Percentiles rank a stretch among this genome's conserved stretches.
These are phyloP conservation scores for Sorex araneus DNA, from an alignment of 2,113 vertebrate species.

Conservation along the genomic window DNA sequence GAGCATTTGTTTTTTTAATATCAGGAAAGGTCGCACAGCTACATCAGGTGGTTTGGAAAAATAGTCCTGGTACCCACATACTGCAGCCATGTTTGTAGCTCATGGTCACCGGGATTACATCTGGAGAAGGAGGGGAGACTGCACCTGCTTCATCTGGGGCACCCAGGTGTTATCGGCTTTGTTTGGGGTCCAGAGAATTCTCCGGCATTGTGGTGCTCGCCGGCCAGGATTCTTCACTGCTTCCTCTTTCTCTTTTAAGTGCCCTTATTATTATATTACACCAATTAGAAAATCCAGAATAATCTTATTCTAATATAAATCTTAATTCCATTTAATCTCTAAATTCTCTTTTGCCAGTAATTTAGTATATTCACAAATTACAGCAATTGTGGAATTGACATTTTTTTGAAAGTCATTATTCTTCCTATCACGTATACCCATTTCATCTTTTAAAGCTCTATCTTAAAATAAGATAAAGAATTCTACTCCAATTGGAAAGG, in stretches of 20 bases:
- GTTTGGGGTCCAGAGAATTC: too few relatives aligned
- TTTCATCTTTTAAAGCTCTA: neutral
- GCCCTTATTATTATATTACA: neutral
- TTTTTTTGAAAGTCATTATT: conserved; percentile 25
- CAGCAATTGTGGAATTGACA: neutral
- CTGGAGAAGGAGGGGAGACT: too few relatives aligned
- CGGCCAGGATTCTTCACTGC: too few relatives aligned
- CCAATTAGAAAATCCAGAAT: neutral
- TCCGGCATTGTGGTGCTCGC: too few relatives aligned
- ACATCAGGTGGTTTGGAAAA: too few relatives aligned
- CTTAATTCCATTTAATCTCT: neutral
- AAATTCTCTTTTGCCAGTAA: conserved; percentile 8
- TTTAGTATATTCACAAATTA: conserved; percentile 16
- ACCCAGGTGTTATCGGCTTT: too few relatives aligned
- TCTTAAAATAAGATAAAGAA: neutral
- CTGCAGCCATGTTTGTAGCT: too few relatives aligned
- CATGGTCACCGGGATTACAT: too few relatives aligned
- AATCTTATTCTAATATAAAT: conserved; percentile 34
- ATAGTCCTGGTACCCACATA: too few relatives aligned
- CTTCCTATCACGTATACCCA: neutral
- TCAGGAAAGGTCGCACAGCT: too few relatives aligned
- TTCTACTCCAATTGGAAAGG: neutral
- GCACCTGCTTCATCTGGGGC: too few relatives aligned
- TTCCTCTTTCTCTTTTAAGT: neutral
- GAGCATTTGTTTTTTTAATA: too few relatives aligned